phyloP scores from a whole-genome alignment of 1,140 invertebrate genomes.

The Holcopasites calliopsidis region DNA sequence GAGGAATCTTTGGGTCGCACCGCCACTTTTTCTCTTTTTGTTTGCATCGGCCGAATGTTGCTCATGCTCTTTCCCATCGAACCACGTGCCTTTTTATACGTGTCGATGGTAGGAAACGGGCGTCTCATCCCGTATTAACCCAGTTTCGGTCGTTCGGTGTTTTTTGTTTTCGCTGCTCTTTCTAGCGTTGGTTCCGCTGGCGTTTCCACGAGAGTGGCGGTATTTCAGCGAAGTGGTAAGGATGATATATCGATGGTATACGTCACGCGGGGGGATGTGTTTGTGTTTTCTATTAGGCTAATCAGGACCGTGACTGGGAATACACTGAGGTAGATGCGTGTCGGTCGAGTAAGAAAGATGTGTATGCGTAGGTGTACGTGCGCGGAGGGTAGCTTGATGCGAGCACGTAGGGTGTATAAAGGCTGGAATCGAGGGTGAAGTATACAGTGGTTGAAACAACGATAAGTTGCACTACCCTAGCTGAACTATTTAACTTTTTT shows the following conservation, averaged over 20 bases:
- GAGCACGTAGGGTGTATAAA: neutral
- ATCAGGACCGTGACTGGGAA: conserved; percentile 75
- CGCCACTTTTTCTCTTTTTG: conserved; percentile 1
- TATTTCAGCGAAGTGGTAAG: conserved; percentile 45
- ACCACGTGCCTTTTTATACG: conserved; percentile 29
- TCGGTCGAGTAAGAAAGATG: neutral
- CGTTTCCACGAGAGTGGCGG: neutral
- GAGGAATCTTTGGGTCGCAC: neutral
- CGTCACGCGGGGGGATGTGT: conserved; percentile 64
- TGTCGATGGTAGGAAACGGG: conserved; percentile 41
- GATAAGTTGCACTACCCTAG: too few relatives aligned
- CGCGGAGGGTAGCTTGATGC: neutral
- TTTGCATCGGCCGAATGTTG: neutral
- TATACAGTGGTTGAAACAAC: too few relatives aligned
- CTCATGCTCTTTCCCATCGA: conserved; percentile 11
- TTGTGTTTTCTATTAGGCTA: conserved; percentile 75
- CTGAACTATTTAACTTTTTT: too few relatives aligned
- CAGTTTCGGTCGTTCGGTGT: conserved; percentile 23
- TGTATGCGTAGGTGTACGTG: neutral
- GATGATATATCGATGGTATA: conserved; percentile 70
- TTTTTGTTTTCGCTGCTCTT: neutral
- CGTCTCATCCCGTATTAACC: conserved; percentile 62
- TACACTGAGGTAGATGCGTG: conserved; percentile 63
- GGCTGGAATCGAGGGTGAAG: conserved; percentile 16
- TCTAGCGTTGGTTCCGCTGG: neutral